Conservation (phyloP, 2,113 vertebrate genomes). For the Sitta europaea region DNA sequence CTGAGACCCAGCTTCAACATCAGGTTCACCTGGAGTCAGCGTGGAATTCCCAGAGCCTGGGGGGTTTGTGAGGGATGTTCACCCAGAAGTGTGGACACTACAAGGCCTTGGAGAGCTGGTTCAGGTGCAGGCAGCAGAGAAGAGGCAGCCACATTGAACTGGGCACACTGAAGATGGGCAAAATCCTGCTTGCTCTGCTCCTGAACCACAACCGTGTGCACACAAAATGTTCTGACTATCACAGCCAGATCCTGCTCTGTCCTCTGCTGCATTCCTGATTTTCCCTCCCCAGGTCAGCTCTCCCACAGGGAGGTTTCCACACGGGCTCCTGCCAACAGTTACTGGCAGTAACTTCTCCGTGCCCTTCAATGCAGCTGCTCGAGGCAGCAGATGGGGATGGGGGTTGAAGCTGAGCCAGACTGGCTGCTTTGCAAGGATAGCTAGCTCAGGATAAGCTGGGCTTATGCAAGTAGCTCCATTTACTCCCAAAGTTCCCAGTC, state of each 20-base stretch:
- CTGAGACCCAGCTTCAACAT: fast-evolving
- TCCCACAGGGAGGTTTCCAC: background rate
- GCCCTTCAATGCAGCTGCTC: constrained; percentile 56
- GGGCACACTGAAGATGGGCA: background rate
- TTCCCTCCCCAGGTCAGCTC: background rate
- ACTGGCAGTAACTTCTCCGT: constrained; percentile 14
- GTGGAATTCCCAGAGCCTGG: background rate
- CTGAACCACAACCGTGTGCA: background rate
- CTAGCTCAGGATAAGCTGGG: background rate
- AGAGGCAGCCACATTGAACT: fast-evolving
- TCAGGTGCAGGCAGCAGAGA: background rate
- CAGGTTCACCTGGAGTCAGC: background rate
- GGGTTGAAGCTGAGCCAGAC: constrained; percentile 33
- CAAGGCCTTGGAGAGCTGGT: background rate
- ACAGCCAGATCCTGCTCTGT: background rate
- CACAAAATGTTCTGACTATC: background rate
- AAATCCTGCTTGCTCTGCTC: background rate
- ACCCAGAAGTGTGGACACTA: background rate
- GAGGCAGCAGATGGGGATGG: constrained; percentile 38
- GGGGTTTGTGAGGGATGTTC: background rate
- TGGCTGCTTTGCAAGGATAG: background rate
- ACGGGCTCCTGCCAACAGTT: constrained; percentile 19
- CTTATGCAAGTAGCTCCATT: background rate
- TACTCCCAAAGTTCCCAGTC: background rate
- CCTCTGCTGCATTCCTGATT: background rate